Evolutionary conservation across 2,888 invertebrate species (phyloP).

Genomic region (Pelosia muscerda): DNA sequence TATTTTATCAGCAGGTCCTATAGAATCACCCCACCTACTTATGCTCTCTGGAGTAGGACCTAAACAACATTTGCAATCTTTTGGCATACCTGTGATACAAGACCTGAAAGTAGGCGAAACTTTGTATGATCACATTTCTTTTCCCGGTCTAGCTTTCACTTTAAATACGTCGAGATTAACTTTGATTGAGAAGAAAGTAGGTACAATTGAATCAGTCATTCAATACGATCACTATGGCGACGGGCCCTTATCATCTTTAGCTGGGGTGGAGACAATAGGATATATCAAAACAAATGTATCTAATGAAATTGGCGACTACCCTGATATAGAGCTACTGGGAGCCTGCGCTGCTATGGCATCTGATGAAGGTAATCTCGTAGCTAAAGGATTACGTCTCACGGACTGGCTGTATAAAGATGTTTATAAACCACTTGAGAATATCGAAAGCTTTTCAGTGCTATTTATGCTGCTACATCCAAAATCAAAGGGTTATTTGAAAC

Average conservation of each 20-base stretch:
- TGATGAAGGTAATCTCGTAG: conserved; percentile 81
- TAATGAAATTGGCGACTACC: conserved; percentile 82
- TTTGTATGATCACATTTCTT: conserved; percentile 90
- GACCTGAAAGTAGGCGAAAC: conserved; percentile 89
- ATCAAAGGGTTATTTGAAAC: conserved; percentile 88
- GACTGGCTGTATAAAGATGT: conserved; percentile 77
- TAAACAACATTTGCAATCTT: conserved; percentile 83
- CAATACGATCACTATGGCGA: conserved; percentile 76
- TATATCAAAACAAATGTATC: conserved; percentile 88
- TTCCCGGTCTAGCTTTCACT: conserved; percentile 85
- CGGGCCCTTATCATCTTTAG: conserved; percentile 84
- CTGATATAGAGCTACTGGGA: conserved; percentile 89
- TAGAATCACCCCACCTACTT: conserved; percentile 92
- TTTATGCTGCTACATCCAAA: conserved; percentile 88
- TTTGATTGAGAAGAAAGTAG: conserved; percentile 63
- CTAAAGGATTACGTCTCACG: conserved; percentile 72
- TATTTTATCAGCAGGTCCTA: conserved; percentile 90
- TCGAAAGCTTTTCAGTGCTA: conserved; percentile 80
- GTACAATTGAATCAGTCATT: conserved; percentile 66
- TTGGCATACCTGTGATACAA: conserved; percentile 87
- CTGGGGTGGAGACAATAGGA: conserved; percentile 87
- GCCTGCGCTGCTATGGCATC: conserved; percentile 86
- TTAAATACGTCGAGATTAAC: conserved; percentile 78
- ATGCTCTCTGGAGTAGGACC: conserved; percentile 90
- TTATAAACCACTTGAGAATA: conserved; percentile 74